Percentiles rank a stretch among this genome's conserved stretches.
Evolutionary conservation across 1,140 invertebrate genomes (phyloP).

Genomic region (Lasioglossum baleicum): DNA sequence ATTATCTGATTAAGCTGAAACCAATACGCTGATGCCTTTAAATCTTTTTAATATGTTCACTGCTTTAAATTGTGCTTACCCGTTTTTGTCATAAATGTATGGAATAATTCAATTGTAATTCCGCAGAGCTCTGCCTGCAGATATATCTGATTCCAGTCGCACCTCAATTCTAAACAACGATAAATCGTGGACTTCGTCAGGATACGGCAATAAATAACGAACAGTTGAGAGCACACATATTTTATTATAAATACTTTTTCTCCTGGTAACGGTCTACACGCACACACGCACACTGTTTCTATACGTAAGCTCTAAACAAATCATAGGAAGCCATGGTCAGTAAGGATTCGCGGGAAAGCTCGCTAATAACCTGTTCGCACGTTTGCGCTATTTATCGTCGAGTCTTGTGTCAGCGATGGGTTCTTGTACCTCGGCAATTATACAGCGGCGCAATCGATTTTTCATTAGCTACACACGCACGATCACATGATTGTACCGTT

Average conservation of each 20-base stretch:
- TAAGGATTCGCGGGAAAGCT: neutral
- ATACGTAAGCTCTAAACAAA: neutral
- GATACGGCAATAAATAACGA: neutral
- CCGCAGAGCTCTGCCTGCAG: no score
- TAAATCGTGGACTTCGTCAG: neutral
- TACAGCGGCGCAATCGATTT: neutral
- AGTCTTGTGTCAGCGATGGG: neutral
- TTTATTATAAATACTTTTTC: constrained; percentile 19
- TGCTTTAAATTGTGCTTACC: no score
- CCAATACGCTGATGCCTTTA: no score
- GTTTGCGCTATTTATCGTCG: constrained; percentile 16
- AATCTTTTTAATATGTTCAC: no score
- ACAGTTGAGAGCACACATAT: neutral
- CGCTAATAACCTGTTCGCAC: constrained; percentile 4
- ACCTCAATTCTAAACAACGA: neutral
- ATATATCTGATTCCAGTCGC: neutral
- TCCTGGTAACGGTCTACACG: neutral
- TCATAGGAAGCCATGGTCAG: neutral
- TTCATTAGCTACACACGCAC: neutral
- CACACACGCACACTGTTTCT: neutral
- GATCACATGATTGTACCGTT: neutral
- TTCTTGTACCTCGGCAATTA: neutral
- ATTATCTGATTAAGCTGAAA: no score
- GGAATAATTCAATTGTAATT: no score
- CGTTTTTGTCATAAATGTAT: no score